phyloP scores from a whole-genome alignment of 1,140 invertebrate species.

The Cydia strobilella region DNA sequence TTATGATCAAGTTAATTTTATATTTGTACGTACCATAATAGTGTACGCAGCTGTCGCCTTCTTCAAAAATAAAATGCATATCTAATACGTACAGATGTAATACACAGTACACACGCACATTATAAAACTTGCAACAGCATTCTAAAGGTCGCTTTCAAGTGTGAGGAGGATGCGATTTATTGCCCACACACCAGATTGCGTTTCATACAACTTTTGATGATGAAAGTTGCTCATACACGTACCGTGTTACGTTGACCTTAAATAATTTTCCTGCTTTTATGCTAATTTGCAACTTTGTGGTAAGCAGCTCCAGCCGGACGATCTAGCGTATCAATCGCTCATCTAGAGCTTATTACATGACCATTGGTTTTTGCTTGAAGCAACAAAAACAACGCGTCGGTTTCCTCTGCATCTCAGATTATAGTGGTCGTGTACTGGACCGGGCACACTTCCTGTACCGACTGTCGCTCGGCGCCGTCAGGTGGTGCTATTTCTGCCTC shows the following conservation, averaged over 20 bases:
- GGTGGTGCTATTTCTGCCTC: slow-evolving; percentile 69
- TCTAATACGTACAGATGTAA: slow-evolving; percentile 33
- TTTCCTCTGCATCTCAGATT: slow-evolving; percentile 21
- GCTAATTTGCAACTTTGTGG: slow-evolving; percentile 10
- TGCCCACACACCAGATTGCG: slow-evolving; percentile 37
- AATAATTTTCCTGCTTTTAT: slow-evolving; percentile 34
- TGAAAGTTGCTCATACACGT: slow-evolving; percentile 36
- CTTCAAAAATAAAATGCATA: slow-evolving; percentile 35
- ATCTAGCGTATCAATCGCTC: neutral
- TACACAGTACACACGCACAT: neutral
- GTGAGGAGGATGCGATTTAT: slow-evolving; percentile 39
- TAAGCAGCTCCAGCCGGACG: neutral
- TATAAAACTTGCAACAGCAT: slow-evolving; percentile 4
- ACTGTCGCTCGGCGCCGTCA: slow-evolving; percentile 45
- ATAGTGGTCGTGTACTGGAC: slow-evolving; percentile 40
- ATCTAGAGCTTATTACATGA: slow-evolving; percentile 15
- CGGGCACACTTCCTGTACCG: slow-evolving; percentile 63
- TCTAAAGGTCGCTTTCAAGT: slow-evolving; percentile 37
- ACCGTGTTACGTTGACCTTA: slow-evolving; percentile 29
- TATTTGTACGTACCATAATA: slow-evolving; percentile 31
- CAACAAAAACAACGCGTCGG: slow-evolving; percentile 12
- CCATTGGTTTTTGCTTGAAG: slow-evolving; percentile 37
- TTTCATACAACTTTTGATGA: slow-evolving; percentile 34
- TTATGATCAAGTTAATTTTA: neutral
- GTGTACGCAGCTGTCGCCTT: slow-evolving; percentile 34